Percentiles rank a stretch among this genome's conserved stretches.
These are phyloP conservation scores for Poeciliopsis prolifica DNA, from an alignment of 2,113 vertebrate species.

Conservation along the genomic window DNA sequence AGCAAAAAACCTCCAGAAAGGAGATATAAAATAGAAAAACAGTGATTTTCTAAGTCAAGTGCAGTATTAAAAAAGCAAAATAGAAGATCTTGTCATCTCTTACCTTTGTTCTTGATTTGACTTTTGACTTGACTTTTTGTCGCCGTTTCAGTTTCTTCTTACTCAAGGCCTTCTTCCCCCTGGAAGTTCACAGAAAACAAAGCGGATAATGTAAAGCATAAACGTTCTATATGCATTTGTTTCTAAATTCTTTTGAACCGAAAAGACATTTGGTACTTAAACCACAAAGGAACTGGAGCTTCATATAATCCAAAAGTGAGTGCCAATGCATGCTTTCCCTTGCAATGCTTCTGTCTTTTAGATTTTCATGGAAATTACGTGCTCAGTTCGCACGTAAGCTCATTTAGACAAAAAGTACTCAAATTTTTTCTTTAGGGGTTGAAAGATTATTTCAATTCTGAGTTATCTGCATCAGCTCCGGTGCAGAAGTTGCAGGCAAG, in stretches of 20 bases:
- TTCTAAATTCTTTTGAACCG: not conserved
- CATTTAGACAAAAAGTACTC: not conserved
- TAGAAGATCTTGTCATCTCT: slow-evolving; percentile 39
- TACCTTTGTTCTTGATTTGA: slow-evolving; percentile 97
- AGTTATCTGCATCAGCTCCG: too few species aligned
- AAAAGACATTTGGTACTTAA: not conserved
- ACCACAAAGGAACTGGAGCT: not conserved
- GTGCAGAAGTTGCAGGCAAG: too few species aligned
- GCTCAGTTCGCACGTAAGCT: too few species aligned
- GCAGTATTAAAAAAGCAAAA: not conserved
- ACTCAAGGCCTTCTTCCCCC: slow-evolving; percentile 95
- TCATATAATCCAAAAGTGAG: not conserved
- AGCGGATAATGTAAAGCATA: slow-evolving; percentile 26
- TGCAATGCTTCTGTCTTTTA: not conserved
- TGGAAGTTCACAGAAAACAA: slow-evolving; percentile 69
- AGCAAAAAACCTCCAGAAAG: not conserved
- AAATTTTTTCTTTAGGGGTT: not conserved
- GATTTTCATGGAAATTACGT: not conserved
- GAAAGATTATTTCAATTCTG: too few species aligned
- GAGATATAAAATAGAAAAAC: not conserved
- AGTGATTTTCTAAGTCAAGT: too few species aligned
- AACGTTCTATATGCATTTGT: not conserved
- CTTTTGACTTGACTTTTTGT: slow-evolving; percentile 98
- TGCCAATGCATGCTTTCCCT: not conserved
- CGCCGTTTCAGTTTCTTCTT: slow-evolving; percentile 99